Percentiles rank a stretch among this genome's conserved stretches.
Evolutionary conservation across 2,888 invertebrate species (phyloP).

Genomic region (Diloba caeruleocephala): DNA sequence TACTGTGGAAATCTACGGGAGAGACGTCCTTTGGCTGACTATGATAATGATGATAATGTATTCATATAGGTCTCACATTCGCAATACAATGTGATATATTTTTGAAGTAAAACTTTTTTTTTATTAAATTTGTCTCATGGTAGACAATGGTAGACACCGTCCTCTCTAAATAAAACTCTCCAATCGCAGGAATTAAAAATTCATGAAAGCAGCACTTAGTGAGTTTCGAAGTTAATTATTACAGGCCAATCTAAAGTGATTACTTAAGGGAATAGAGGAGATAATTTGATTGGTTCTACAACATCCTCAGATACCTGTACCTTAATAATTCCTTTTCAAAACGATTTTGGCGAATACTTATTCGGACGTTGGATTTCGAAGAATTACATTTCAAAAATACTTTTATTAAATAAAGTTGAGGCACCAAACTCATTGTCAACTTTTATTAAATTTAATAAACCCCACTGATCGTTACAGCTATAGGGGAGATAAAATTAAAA

Average conservation of each 20-base stretch:
- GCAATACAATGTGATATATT: no score
- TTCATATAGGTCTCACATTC: no score
- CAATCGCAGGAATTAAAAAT: slow-evolving; percentile 34
- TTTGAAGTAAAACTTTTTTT: no score
- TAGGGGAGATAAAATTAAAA: slow-evolving; percentile 44
- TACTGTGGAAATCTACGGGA: no score
- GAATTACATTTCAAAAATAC: slow-evolving; percentile 13
- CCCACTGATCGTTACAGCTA: slow-evolving; percentile 21
- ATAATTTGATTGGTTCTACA: slow-evolving; percentile 34
- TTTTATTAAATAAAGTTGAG: slow-evolving; percentile 30
- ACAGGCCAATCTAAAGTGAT: slow-evolving; percentile 23
- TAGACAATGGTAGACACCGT: neutral
- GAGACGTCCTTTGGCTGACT: no score
- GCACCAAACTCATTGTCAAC: slow-evolving; percentile 44
- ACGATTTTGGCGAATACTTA: slow-evolving; percentile 20
- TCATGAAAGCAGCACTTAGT: slow-evolving; percentile 37
- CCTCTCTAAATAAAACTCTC: slow-evolving; percentile 23
- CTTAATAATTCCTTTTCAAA: slow-evolving; percentile 2
- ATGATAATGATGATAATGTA: no score
- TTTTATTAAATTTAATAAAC: slow-evolving; percentile 54
- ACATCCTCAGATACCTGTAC: slow-evolving; percentile 4
- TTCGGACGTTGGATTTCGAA: slow-evolving; percentile 1
- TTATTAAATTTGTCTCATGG: no score
- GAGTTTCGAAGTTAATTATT: slow-evolving; percentile 39
- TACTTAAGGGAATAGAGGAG: slow-evolving; percentile 29